Conservation (phyloP, 2,888 invertebrate species). For the Anagyrus pseudococci region DNA sequence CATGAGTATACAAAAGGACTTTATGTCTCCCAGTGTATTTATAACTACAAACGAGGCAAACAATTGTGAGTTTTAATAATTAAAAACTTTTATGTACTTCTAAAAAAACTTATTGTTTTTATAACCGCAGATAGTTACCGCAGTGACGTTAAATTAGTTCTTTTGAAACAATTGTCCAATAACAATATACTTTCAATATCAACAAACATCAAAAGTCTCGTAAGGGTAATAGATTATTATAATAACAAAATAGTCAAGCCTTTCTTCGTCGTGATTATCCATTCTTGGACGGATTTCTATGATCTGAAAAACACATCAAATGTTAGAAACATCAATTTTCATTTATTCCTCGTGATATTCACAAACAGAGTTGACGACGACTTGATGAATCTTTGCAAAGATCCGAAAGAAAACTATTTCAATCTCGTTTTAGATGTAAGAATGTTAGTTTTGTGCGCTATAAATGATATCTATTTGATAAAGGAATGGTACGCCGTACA, state of each 20-base stretch:
- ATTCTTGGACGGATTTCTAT: constrained; percentile 12
- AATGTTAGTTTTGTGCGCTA: constrained; percentile 42
- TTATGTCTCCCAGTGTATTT: not conserved
- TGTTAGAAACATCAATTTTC: constrained; percentile 35
- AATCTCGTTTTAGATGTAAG: constrained; percentile 41
- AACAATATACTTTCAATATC: not conserved
- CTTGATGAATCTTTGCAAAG: constrained; percentile 32
- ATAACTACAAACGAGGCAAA: not conserved
- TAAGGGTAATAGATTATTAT: not conserved
- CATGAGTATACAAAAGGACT: not conserved
- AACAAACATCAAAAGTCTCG: not conserved
- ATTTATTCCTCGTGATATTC: constrained; percentile 48
- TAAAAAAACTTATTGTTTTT: too few species aligned
- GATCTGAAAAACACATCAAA: constrained; percentile 38
- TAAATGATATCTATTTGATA: constrained; percentile 25
- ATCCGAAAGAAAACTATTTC: constrained; percentile 39
- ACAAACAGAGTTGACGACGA: not conserved
- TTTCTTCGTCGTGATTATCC: constrained; percentile 5
- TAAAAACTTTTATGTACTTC: too few species aligned
- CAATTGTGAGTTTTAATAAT: too few species aligned
- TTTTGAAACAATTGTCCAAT: not conserved
- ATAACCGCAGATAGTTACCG: too few species aligned
- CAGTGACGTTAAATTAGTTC: not conserved
- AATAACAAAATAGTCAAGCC: not conserved
- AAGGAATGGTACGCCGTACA: constrained; percentile 45